These are phyloP conservation scores for Hanleya hanleyi DNA, from an alignment of 2,888 invertebrate genomes.

Conservation along the genomic window DNA sequence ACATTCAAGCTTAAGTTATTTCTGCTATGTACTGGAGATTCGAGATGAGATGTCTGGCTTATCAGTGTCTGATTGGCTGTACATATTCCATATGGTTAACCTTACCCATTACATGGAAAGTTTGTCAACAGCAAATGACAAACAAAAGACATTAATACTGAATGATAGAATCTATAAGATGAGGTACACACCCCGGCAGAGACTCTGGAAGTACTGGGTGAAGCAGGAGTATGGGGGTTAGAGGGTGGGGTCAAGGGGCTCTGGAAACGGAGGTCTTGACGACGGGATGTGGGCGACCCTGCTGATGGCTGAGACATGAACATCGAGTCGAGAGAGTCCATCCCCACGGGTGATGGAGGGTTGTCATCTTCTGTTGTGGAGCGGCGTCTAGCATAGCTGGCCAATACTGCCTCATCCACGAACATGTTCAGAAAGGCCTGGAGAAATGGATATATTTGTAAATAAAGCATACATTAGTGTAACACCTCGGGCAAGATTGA, in stretches of 20 bases:
- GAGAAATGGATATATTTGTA: no score
- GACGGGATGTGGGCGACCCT: constrained; percentile 72
- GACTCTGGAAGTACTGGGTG: constrained; percentile 76
- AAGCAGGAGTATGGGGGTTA: constrained; percentile 90
- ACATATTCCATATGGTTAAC: no score
- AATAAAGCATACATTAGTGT: no score
- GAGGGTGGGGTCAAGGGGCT: constrained; percentile 90
- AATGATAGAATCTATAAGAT: no score
- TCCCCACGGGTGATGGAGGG: constrained; percentile 93
- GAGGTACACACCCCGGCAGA: constrained; percentile 57
- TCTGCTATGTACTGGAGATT: no score
- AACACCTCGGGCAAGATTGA: no score
- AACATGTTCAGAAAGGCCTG: constrained; percentile 93
- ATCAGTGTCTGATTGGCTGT: no score
- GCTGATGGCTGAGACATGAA: constrained; percentile 68
- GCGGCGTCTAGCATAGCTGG: constrained; percentile 82
- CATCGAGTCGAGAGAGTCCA: constrained; percentile 78
- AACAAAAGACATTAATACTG: no score
- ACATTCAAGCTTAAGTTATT: no score
- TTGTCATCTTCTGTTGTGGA: constrained; percentile 97
- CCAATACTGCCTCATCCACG: constrained; percentile 86
- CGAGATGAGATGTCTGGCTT: no score
- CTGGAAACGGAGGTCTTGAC: constrained; percentile 82
- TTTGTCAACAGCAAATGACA: no score
- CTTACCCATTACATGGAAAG: no score